These are phyloP conservation scores for Ernsta delagoae DNA, from an alignment of 2,888 invertebrate genomes.

Conservation along the genomic window DNA sequence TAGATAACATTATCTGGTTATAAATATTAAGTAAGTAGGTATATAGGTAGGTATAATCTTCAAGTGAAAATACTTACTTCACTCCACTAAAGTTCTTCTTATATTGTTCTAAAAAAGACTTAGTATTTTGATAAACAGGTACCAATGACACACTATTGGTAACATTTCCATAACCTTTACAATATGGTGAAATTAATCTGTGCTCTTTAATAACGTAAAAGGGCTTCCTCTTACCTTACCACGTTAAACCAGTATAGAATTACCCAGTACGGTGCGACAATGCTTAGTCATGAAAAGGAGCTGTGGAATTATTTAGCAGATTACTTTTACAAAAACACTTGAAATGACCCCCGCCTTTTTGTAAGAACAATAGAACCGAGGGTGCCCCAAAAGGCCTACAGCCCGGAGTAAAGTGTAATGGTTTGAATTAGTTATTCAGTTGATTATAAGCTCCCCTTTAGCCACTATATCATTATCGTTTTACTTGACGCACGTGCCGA, in stretches of 20 bases:
- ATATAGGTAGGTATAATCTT: too few relatives aligned
- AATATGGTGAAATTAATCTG: constrained; percentile 33
- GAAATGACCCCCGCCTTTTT: constrained; percentile 55
- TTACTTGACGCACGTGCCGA: constrained; percentile 77
- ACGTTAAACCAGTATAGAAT: constrained; percentile 32
- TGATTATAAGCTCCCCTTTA: constrained; percentile 76
- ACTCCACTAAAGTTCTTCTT: too few relatives aligned
- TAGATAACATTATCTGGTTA: too few relatives aligned
- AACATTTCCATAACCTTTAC: constrained; percentile 19
- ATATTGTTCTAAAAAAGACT: too few relatives aligned
- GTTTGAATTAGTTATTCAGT: constrained; percentile 83
- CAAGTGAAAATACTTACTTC: too few relatives aligned
- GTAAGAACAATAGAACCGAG: constrained; percentile 55
- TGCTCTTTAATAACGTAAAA: constrained; percentile 28
- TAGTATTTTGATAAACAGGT: too few relatives aligned
- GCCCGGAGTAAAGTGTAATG: constrained; percentile 72
- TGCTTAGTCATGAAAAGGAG: constrained; percentile 23
- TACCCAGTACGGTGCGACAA: constrained; percentile 33
- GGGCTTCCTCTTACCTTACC: constrained; percentile 26
- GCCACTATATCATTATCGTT: constrained; percentile 83
- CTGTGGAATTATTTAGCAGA: constrained; percentile 45
- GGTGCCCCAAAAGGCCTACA: constrained; percentile 73
- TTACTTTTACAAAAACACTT: constrained; percentile 67
- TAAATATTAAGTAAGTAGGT: too few relatives aligned
- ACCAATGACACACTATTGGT: background rate